Evolutionary conservation across 2,113 vertebrate species (phyloP).

Genomic region (Alligator sinensis): DNA sequence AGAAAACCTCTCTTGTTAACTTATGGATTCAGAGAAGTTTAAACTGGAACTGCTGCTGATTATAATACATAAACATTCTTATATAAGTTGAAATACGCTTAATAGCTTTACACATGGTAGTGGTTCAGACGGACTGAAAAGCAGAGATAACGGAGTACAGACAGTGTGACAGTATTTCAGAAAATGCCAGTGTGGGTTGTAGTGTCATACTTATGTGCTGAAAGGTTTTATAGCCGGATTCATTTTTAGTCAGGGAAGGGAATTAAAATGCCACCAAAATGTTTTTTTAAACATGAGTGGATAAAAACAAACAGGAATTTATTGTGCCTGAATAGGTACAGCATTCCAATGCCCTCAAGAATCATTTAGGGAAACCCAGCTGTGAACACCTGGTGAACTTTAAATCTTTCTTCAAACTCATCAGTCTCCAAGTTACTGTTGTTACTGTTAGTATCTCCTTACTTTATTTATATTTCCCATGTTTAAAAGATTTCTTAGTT

Average conservation of each 20-base stretch:
- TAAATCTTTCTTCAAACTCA: conserved; percentile 68
- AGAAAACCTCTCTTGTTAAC: conserved; percentile 1
- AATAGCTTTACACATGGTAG: not conserved
- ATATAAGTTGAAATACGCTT: not conserved
- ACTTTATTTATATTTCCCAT: conserved; percentile 14
- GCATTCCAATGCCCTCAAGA: conserved; percentile 51
- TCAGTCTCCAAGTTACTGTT: conserved; percentile 39
- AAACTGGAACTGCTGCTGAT: not conserved
- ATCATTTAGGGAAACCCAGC: conserved; percentile 44
- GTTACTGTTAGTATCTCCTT: conserved; percentile 13
- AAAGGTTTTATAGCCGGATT: conserved; percentile 16
- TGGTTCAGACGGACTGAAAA: not conserved
- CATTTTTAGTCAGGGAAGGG: not conserved
- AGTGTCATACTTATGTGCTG: not conserved
- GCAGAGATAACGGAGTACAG: not conserved
- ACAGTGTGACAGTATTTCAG: not conserved
- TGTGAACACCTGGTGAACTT: conserved; percentile 50
- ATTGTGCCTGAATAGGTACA: conserved; percentile 42
- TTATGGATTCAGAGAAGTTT: not conserved
- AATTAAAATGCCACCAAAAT: not conserved
- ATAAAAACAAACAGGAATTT: conserved; percentile 50
- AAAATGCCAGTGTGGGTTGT: not conserved
- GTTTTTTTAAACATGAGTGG: not conserved
- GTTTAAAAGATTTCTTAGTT: conserved; percentile 31
- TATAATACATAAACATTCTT: not conserved